A percentile compares a stretch with the other conserved stretches of the same genome.
Conservation (phyloP, 2,888 invertebrate genomes). For the Pharmacophagus antenor region DNA sequence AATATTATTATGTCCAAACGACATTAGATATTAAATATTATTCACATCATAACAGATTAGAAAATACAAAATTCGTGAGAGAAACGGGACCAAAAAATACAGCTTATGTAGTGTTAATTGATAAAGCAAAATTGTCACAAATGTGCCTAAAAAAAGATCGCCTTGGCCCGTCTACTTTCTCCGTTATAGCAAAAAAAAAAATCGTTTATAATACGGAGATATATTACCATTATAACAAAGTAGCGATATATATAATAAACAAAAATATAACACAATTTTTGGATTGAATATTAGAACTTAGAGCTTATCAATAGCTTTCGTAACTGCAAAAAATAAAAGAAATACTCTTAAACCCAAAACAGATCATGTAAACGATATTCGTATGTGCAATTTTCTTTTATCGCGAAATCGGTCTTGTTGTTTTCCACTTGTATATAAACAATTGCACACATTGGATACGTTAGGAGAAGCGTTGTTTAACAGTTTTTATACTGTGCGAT, state of each 20-base stretch:
- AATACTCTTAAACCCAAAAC: not conserved
- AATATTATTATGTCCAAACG: too few relatives aligned
- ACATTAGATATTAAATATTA: too few relatives aligned
- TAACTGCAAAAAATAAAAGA: not conserved
- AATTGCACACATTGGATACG: not conserved
- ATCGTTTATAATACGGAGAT: too few relatives aligned
- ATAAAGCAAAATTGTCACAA: not conserved
- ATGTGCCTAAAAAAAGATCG: not conserved
- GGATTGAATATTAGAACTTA: not conserved
- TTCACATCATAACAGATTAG: not conserved
- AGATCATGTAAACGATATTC: not conserved
- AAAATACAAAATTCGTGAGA: not conserved
- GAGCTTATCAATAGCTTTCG: not conserved
- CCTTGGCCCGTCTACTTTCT: not conserved
- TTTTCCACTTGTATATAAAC: not conserved
- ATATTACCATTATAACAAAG: not conserved
- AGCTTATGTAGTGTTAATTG: not conserved
- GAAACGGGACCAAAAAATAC: not conserved
- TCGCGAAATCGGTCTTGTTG: not conserved
- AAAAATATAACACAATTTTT: not conserved
- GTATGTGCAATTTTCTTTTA: not conserved
- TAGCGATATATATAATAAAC: not conserved
- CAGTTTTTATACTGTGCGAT: conserved; percentile 55
- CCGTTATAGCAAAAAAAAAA: not conserved
- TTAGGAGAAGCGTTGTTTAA: conserved; percentile 38